Evolutionary conservation across 2,888 invertebrate species (phyloP).

Genomic region (Orthosia cruda): DNA sequence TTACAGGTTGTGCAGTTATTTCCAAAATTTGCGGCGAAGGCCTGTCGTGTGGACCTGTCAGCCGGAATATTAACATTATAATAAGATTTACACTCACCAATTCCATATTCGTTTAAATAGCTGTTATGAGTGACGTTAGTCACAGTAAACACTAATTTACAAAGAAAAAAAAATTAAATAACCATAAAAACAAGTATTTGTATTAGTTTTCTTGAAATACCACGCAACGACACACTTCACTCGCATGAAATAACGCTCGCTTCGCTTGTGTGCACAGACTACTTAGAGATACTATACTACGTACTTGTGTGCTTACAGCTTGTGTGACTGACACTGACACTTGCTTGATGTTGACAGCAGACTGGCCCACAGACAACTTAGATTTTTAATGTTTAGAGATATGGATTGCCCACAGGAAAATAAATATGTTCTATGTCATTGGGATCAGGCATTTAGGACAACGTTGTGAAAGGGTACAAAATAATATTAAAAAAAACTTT

Average conservation of each 20-base stretch:
- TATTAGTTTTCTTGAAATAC: constrained; percentile 16
- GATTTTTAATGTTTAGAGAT: too few species aligned
- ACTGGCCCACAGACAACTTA: too few species aligned
- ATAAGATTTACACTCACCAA: constrained; percentile 62
- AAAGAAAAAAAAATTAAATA: constrained; percentile 27
- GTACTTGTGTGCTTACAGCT: too few species aligned
- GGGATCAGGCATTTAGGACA: too few species aligned
- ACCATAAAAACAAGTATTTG: constrained; percentile 15
- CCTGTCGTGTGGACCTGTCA: constrained; percentile 22
- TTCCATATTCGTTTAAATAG: constrained; percentile 67
- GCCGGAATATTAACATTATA: neutral
- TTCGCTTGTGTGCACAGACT: neutral
- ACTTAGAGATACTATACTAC: too few species aligned
- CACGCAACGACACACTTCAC: constrained; percentile 25
- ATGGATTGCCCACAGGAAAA: too few species aligned
- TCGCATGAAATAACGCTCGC: constrained; percentile 2
- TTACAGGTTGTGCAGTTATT: neutral
- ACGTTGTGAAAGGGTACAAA: too few species aligned
- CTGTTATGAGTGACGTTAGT: constrained; percentile 30
- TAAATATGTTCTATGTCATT: too few species aligned
- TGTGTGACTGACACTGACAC: neutral
- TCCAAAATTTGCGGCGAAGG: constrained; percentile 14
- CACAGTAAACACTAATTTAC: constrained; percentile 46
- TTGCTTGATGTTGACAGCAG: neutral
- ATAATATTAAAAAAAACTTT: too few species aligned